These are phyloP conservation scores for Eulithis prunata DNA, from an alignment of 2,888 invertebrate species.

Conservation along the genomic window DNA sequence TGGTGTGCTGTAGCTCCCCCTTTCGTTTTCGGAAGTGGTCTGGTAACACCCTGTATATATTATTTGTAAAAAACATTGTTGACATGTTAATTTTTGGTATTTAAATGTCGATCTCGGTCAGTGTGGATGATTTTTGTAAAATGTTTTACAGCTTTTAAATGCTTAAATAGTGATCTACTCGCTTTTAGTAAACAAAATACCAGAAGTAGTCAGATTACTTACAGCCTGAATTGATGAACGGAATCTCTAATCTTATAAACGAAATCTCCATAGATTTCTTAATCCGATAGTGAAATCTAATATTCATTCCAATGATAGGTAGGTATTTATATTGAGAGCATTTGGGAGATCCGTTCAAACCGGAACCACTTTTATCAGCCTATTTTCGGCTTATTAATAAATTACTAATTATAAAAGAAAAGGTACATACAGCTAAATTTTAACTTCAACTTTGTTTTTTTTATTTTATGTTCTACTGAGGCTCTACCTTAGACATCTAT, in stretches of 20 bases:
- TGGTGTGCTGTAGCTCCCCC: no score
- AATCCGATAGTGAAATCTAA: slow-evolving; percentile 72
- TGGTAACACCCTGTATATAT: no score
- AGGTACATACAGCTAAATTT: background rate
- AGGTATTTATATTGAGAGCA: slow-evolving; percentile 68
- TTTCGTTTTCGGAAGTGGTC: no score
- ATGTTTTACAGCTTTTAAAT: no score
- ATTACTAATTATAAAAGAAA: slow-evolving; percentile 4
- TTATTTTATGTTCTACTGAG: no score
- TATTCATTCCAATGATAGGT: slow-evolving; percentile 73
- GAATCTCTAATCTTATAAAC: background rate
- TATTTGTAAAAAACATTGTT: no score
- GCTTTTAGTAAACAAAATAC: background rate
- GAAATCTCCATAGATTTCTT: slow-evolving; percentile 51
- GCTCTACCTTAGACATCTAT: no score
- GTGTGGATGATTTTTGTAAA: no score
- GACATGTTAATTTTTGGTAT: no score
- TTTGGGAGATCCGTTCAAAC: slow-evolving; percentile 50
- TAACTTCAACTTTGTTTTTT: background rate
- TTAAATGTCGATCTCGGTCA: no score
- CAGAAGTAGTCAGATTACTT: background rate
- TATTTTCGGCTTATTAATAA: slow-evolving; percentile 6
- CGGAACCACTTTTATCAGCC: slow-evolving; percentile 55
- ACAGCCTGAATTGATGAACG: background rate
- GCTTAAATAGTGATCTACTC: background rate